These are phyloP conservation scores for Teleogryllus occipitalis DNA, from an alignment of 1,140 invertebrate genomes.

Conservation along the genomic window DNA sequence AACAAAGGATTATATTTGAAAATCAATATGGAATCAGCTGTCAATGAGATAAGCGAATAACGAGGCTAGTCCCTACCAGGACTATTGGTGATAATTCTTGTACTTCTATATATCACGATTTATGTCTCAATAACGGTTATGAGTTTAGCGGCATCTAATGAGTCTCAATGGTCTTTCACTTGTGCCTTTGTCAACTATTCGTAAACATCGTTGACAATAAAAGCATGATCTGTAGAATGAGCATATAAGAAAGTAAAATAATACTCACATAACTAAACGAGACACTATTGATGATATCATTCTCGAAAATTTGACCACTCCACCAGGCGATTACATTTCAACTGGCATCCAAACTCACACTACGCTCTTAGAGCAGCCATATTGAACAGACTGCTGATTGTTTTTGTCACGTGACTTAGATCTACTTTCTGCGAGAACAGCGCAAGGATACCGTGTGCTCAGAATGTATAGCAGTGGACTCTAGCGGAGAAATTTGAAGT, in stretches of 20 bases:
- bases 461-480: conserved; percentile 17
- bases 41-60: neutral
- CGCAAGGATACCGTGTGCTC: conserved; percentile 14
- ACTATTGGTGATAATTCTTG: too few relatives aligned
- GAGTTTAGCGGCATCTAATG: too few relatives aligned
- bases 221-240: too few relatives aligned
- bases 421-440: conserved; percentile 23
- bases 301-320: conserved; percentile 30
- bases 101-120: too few relatives aligned
- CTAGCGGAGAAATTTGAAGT: conserved; percentile 17
- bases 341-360: conserved; percentile 25
- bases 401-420: conserved; percentile 39
- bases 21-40: conserved; percentile 21
- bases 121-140: too few relatives aligned
- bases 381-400: conserved; percentile 38
- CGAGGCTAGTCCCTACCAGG: too few relatives aligned
- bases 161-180: too few relatives aligned
- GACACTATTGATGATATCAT: conserved; percentile 69
- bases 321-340: conserved; percentile 12
- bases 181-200: too few relatives aligned
- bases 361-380: conserved; percentile 38
- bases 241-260: conserved; percentile 4
- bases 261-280: conserved; percentile 64
- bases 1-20: conserved; percentile 7
- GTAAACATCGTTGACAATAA: too few relatives aligned